Conservation (phyloP, 2,797 vertebrate species). For the Taenioides sp. region DNA sequence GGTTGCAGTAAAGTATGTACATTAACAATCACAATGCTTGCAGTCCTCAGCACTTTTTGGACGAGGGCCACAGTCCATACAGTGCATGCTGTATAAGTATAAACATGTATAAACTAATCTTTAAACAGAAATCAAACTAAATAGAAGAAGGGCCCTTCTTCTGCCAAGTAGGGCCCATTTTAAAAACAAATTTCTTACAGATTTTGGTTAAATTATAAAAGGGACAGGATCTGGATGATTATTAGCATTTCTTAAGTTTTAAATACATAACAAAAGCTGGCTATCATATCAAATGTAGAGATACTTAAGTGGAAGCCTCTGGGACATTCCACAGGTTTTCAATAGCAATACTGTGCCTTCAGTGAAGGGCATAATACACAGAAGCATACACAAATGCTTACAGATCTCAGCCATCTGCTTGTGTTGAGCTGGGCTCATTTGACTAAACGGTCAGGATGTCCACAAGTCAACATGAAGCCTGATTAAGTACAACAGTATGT, state of each 20-base stretch:
- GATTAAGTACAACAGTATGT: conserved; percentile 50
- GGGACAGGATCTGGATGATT: neutral
- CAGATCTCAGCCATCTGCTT: conserved; percentile 57
- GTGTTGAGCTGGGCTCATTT: conserved; percentile 57
- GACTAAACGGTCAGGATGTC: conserved; percentile 54
- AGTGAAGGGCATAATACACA: conserved; percentile 47
- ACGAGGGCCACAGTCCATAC: no score
- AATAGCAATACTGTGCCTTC: conserved; percentile 31
- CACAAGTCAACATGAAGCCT: conserved; percentile 46
- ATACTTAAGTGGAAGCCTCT: conserved; percentile 46
- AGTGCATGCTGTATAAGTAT: no score
- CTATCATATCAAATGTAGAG: no score
- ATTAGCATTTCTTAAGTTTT: neutral
- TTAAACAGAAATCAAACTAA: neutral
- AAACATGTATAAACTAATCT: neutral
- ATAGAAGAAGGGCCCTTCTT: neutral
- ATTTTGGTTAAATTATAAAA: neutral
- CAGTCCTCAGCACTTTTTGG: no score
- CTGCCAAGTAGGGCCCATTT: neutral
- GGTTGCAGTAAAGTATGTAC: neutral
- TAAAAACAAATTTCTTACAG: neutral
- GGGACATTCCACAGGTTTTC: conserved; percentile 64
- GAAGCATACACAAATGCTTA: conserved; percentile 41
- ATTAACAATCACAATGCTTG: no score
- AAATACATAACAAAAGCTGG: conserved; percentile 7